phyloP scores from a whole-genome alignment of 2,113 vertebrate genomes.

The Hippotragus niger region DNA sequence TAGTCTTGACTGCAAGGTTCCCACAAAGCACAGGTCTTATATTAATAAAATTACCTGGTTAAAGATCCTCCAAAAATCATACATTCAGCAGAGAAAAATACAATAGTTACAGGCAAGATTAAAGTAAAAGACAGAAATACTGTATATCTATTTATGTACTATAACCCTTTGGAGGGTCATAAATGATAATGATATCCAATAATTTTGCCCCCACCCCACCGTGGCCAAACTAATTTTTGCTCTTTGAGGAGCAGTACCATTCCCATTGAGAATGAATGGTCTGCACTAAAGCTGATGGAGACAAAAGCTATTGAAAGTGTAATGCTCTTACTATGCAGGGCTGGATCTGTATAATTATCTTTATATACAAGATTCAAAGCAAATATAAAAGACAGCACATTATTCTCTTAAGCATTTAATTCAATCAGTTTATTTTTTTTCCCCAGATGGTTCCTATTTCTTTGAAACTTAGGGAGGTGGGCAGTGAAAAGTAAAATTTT shows the following conservation, averaged over 20 bases:
- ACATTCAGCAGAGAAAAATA: not conserved
- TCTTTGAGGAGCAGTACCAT: not conserved
- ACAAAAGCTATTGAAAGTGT: not conserved
- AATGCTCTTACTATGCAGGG: not conserved
- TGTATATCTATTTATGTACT: not conserved
- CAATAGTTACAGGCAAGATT: not conserved
- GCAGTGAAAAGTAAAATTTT: not conserved
- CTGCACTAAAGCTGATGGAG: not conserved
- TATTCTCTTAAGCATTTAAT: conserved; percentile 37
- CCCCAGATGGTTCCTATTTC: not conserved
- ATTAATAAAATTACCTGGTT: not conserved
- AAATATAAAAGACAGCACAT: not conserved
- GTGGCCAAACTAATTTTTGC: not conserved
- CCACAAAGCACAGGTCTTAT: not conserved
- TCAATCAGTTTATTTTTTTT: not conserved
- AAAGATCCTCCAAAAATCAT: not conserved
- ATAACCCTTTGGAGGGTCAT: not conserved
- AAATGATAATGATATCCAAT: not conserved
- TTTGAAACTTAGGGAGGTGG: not conserved
- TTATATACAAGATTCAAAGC: not conserved
- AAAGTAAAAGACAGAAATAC: not conserved
- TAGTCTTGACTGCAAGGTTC: not conserved
- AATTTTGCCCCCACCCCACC: not conserved
- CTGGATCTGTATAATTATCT: not conserved
- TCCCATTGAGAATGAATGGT: not conserved